Evolutionary conservation across 2,888 invertebrate species (phyloP).

Genomic region (Tenthredo mesomela): DNA sequence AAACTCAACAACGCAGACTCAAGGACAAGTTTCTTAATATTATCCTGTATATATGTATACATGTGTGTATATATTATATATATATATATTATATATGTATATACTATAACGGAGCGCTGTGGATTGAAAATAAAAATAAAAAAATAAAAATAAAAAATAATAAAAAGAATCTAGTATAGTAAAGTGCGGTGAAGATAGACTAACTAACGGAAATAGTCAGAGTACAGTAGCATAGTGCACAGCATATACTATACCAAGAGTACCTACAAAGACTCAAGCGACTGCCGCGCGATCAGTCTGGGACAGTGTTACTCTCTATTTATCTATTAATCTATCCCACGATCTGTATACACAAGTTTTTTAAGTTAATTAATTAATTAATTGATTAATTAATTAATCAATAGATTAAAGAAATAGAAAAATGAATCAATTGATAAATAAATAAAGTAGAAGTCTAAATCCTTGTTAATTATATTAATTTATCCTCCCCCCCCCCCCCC

Average conservation of each 20-base stretch:
- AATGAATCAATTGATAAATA: not conserved
- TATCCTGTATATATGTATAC: not conserved
- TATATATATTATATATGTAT: not conserved
- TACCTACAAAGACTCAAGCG: conserved; percentile 44
- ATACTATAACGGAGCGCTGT: conserved; percentile 29
- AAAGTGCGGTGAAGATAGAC: conserved; percentile 44
- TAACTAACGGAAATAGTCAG: conserved; percentile 47
- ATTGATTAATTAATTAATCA: not conserved
- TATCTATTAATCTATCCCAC: not conserved
- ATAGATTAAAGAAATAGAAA: not conserved
- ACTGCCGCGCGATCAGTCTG: conserved; percentile 19
- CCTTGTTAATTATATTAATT: not conserved
- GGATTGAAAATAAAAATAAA: conserved; percentile 8
- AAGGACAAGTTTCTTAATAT: conserved; percentile 50
- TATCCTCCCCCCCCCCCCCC: not conserved
- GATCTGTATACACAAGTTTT: not conserved
- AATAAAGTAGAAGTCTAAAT: not conserved
- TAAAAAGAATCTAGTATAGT: conserved; percentile 6
- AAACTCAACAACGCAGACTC: conserved; percentile 26
- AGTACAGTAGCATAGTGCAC: conserved; percentile 42
- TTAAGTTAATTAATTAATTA: not conserved
- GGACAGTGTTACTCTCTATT: conserved; percentile 30
- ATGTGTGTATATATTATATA: not conserved
- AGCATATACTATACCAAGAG: conserved; percentile 34
- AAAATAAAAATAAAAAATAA: not conserved